phyloP scores from a whole-genome alignment of 2,797 vertebrate genomes.

The Danio kyathit region DNA sequence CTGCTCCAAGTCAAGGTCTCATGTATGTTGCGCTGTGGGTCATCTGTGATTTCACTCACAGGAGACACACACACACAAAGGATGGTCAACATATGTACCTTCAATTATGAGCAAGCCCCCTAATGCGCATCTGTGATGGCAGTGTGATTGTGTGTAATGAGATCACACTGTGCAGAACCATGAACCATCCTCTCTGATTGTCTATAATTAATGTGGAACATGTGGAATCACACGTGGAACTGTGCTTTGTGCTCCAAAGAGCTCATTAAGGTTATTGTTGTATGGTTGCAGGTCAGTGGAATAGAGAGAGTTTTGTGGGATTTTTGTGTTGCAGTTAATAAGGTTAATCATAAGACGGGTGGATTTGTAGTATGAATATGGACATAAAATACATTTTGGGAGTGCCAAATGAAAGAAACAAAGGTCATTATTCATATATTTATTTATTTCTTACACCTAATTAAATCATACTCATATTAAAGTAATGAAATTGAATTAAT shows the following conservation, averaged over 20 bases:
- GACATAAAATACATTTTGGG: no score
- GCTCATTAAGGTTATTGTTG: constrained; percentile 50
- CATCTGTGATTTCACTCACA: constrained; percentile 57
- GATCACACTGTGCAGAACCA: constrained; percentile 68
- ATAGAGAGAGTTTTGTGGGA: neutral
- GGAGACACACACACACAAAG: constrained; percentile 42
- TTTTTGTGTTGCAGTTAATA: constrained; percentile 19
- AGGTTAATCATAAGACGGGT: neutral
- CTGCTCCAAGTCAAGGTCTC: constrained; percentile 31
- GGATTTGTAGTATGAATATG: no score
- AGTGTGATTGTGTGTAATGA: constrained; percentile 74
- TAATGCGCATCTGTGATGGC: constrained; percentile 67
- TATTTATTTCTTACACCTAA: no score
- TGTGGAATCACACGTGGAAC: constrained; percentile 49
- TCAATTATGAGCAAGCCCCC: constrained; percentile 72
- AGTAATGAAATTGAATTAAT: no score
- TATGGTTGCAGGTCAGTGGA: constrained; percentile 14
- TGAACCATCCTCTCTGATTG: constrained; percentile 60
- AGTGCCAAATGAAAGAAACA: no score
- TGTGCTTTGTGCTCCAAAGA: constrained; percentile 48
- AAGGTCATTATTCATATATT: no score
- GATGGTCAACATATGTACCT: constrained; percentile 71
- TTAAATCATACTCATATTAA: no score
- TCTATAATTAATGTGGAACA: constrained; percentile 59
- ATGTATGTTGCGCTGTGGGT: constrained; percentile 49